Evolutionary conservation across 2,113 vertebrate species (phyloP).

Genomic region (Labeo catla): DNA sequence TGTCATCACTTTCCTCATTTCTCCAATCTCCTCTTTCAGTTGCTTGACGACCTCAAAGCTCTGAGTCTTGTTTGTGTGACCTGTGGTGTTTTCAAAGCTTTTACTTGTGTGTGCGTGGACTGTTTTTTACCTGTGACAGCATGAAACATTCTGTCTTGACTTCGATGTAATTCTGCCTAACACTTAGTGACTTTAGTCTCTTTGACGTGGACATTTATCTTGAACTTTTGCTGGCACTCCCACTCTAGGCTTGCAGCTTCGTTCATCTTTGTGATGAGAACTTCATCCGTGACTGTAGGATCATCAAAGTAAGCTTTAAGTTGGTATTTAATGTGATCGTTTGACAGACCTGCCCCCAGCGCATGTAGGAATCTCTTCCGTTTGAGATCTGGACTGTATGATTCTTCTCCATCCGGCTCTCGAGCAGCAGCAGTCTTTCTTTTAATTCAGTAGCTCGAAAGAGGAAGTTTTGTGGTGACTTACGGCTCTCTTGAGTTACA

Average conservation of each 20-base stretch:
- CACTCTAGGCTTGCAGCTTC: conserved; percentile 54
- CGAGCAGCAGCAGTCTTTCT: conserved; percentile 33
- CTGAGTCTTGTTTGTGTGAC: conserved; percentile 13
- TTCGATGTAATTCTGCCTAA: background rate
- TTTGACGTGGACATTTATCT: conserved; percentile 6
- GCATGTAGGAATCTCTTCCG: conserved; percentile 50
- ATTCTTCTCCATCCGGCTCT: conserved; percentile 43
- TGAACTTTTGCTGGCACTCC: conserved; percentile 52
- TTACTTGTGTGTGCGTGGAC: background rate
- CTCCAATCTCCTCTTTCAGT: conserved; percentile 58
- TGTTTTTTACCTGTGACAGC: conserved; percentile 1
- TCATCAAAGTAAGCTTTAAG: conserved; percentile 52
- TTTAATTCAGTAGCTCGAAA: conserved; percentile 14
- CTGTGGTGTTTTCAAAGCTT: background rate
- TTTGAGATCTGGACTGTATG: conserved; percentile 48
- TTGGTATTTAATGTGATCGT: conserved; percentile 55
- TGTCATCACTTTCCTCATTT: conserved; percentile 27
- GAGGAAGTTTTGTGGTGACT: conserved; percentile 43
- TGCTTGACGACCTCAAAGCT: conserved; percentile 65
- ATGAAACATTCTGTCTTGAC: background rate
- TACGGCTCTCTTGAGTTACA: conserved; percentile 29
- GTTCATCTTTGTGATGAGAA: conserved; percentile 53
- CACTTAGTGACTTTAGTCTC: background rate
- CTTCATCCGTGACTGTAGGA: conserved; percentile 18
- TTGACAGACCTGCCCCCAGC: conserved; percentile 28